phyloP scores from a whole-genome alignment of 2,113 vertebrate genomes.

The Erinaceus europaeus region DNA sequence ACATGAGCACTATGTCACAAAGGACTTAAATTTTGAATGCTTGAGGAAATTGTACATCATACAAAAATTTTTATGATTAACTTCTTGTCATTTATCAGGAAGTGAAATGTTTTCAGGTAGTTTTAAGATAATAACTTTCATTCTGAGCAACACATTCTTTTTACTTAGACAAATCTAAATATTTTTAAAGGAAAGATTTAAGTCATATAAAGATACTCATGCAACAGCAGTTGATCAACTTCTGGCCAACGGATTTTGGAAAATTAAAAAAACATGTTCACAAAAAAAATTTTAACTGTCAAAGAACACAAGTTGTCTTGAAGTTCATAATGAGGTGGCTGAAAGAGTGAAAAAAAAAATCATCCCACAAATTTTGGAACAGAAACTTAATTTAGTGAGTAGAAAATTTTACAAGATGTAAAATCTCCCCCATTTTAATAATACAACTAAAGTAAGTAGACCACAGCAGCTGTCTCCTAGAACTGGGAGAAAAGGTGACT shows the following conservation, averaged over 20 bases:
- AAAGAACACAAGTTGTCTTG: neutral
- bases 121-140: slow-evolving; percentile 12
- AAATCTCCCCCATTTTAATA: neutral
- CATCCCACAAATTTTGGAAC: neutral
- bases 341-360: neutral
- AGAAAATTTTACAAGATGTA: neutral
- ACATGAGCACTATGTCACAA: neutral
- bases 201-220: neutral
- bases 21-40: slow-evolving; percentile 7
- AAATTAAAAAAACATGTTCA: neutral
- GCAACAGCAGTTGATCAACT: neutral
- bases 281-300: neutral
- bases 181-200: slow-evolving; percentile 22
- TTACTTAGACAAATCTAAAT: neutral
- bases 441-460: neutral
- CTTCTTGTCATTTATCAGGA: neutral
- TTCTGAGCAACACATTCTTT: neutral
- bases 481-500: neutral
- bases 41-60: slow-evolving; percentile 2
- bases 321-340: neutral
- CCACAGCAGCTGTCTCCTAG: neutral
- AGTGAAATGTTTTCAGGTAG: slow-evolving; percentile 5
- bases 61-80: neutral
- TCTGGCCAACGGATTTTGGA: neutral
- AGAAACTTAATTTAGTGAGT: neutral